Percentiles rank a stretch among this genome's conserved stretches.
Conservation (phyloP, 2,113 vertebrate genomes). For the Telmatochromis bifrenatus region DNA sequence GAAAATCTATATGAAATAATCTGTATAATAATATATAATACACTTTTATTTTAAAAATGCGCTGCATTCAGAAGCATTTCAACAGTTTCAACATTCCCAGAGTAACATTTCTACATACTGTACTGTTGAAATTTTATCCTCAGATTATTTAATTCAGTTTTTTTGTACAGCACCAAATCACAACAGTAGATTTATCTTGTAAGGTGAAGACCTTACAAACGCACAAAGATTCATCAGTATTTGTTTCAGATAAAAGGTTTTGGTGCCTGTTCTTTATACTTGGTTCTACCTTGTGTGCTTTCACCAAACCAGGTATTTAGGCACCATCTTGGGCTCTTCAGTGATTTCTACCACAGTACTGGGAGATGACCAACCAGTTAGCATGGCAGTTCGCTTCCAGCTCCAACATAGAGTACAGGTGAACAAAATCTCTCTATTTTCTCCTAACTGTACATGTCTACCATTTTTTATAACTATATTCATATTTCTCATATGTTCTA, state of each 20-base stretch:
- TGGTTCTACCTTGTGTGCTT: neutral
- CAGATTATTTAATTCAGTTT: neutral
- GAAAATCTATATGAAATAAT: neutral
- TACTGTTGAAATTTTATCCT: neutral
- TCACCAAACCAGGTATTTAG: constrained; percentile 59
- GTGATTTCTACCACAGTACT: constrained; percentile 80
- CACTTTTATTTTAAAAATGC: neutral
- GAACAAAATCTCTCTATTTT: neutral
- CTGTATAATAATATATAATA: neutral
- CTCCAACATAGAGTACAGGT: constrained; percentile 77
- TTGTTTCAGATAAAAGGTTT: neutral
- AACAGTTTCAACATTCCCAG: neutral
- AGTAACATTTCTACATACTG: neutral
- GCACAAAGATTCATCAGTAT: neutral
- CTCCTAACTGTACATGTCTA: neutral
- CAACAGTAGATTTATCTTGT: neutral
- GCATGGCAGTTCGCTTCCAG: constrained; percentile 74
- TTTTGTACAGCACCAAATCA: neutral
- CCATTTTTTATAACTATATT: neutral
- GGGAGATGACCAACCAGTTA: constrained; percentile 66
- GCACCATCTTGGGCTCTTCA: constrained; percentile 77
- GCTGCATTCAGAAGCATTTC: neutral
- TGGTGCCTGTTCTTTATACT: neutral
- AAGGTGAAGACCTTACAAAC: neutral
- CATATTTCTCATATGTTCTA: neutral